Base-by-base conservation (phyloP, 2,797 vertebrate species). In the Parauchenoglanis punctatus region DNA sequence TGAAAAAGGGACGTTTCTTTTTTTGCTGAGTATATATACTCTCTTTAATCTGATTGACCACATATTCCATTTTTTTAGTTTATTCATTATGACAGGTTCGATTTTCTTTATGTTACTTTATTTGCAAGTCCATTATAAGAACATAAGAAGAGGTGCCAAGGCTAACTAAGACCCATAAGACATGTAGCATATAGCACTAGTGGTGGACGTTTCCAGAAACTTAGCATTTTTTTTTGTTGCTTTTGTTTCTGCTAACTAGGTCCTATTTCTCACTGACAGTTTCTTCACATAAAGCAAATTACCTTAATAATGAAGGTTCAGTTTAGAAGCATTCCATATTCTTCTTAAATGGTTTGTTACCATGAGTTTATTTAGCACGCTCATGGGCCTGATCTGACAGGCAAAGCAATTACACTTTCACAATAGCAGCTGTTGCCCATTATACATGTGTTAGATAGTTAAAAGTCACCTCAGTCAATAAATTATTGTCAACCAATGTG, bases 321-420 rank as follows among this genome's bases (percentile, higher is more conserved):
- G n/a, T 83, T 83, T 68, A 20, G 59, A 63, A 58, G 58, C 3
- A 61, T 61, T 81, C n/a, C 23, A 61, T 25, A 44, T 85, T 78
- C 31, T 65, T 54, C 13, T 28, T 72, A 68, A 90, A 81, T 85
- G 85, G 59, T 81, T 87, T 68, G 70, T 65, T 85, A 80, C 73
- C 58, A 18, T n/a, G 61, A 61, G 65, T 85, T 89, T 81, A 61
- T 90, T 90, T 88, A 87, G 73, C 54, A 88, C 25, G 65, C 61
- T 85, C 61, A 67, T 46, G 63, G 67, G 81, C 63, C 86, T 67
- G 67, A 82, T 56, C 58, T 86, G 88, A 90, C 89, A 90, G 80
- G 86, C 25, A 31, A 90, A 81, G 75, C 89, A 88, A 90, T 91
- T 90, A 87, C 70, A 88, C 61, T 68, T 35, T 80, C n/a, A 73